phyloP scores from a whole-genome alignment of 2,888 invertebrate genomes.

The Malacosoma neustria region DNA sequence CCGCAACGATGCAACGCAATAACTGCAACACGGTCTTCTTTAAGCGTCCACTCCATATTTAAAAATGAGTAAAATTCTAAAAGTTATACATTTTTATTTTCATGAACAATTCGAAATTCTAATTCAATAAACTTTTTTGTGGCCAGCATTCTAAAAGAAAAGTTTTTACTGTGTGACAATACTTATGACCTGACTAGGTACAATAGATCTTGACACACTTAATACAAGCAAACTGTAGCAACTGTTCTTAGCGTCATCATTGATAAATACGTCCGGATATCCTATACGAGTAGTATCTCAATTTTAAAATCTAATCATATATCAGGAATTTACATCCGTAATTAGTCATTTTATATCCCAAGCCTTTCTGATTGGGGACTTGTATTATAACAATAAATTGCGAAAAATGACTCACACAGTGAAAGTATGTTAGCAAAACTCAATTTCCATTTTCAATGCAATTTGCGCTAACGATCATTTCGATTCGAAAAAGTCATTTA shows the following conservation, averaged over 20 bases:
- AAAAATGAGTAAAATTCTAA: too few relatives aligned
- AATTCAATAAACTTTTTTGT: too few relatives aligned
- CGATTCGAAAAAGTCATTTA: too few relatives aligned
- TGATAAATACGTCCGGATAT: neutral
- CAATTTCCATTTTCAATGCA: neutral
- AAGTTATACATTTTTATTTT: too few relatives aligned
- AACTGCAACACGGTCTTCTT: too few relatives aligned
- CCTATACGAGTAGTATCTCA: neutral
- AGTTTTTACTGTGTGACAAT: too few relatives aligned
- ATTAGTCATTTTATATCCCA: neutral
- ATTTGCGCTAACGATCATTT: too few relatives aligned
- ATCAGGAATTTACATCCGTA: neutral
- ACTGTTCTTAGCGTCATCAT: neutral
- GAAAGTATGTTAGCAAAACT: neutral
- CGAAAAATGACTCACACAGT: neutral
- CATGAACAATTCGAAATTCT: too few relatives aligned
- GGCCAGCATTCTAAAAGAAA: too few relatives aligned
- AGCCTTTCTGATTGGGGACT: neutral
- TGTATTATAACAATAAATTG: neutral
- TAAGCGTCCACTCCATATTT: too few relatives aligned
- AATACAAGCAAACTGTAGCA: conserved; percentile 24
- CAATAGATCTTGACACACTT: conserved; percentile 61
- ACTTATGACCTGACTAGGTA: too few relatives aligned
- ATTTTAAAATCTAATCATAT: neutral
- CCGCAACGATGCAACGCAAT: too few relatives aligned